phyloP scores from a whole-genome alignment of 2,888 invertebrate species.

The Bellardia bayeri region DNA sequence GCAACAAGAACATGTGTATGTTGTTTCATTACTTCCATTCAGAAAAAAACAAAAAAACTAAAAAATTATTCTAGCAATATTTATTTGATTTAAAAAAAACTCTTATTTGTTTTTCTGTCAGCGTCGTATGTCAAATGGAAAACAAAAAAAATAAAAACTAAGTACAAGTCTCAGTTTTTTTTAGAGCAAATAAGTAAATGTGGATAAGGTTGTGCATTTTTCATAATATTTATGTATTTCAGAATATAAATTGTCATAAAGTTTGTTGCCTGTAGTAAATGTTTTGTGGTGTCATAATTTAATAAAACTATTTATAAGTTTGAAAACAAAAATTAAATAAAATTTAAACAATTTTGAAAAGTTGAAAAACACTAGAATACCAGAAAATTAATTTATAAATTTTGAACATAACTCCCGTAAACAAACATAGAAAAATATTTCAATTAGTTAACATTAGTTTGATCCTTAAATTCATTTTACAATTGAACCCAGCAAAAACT shows the following conservation, averaged over 20 bases:
- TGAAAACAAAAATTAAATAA: too few relatives aligned
- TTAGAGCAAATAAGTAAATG: slow-evolving; percentile 47
- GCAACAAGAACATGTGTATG: slow-evolving; percentile 48
- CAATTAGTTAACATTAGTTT: too few relatives aligned
- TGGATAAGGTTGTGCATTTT: slow-evolving; percentile 10
- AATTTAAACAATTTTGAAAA: too few relatives aligned
- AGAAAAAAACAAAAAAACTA: slow-evolving; percentile 15
- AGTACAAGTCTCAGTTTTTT: slow-evolving; percentile 19
- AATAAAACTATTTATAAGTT: too few relatives aligned
- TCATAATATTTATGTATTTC: slow-evolving; percentile 18
- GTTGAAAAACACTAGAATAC: too few relatives aligned
- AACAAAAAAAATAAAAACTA: background rate
- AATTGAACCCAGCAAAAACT: too few relatives aligned
- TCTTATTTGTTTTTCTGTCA: slow-evolving; percentile 59
- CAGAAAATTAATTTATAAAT: too few relatives aligned
- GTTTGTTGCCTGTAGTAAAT: slow-evolving; percentile 50
- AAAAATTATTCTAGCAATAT: slow-evolving; percentile 21
- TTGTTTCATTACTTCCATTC: slow-evolving; percentile 40
- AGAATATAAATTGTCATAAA: slow-evolving; percentile 37
- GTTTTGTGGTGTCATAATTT: background rate
- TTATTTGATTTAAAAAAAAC: slow-evolving; percentile 30
- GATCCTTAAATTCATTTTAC: too few relatives aligned
- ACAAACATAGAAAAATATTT: too few relatives aligned
- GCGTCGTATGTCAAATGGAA: slow-evolving; percentile 42
- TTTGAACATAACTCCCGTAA: too few relatives aligned